Percentiles rank a stretch among this genome's conserved stretches.
These are phyloP conservation scores for Steinernema scapterisci DNA, from an alignment of 2,888 invertebrate species.

Conservation along the genomic window DNA sequence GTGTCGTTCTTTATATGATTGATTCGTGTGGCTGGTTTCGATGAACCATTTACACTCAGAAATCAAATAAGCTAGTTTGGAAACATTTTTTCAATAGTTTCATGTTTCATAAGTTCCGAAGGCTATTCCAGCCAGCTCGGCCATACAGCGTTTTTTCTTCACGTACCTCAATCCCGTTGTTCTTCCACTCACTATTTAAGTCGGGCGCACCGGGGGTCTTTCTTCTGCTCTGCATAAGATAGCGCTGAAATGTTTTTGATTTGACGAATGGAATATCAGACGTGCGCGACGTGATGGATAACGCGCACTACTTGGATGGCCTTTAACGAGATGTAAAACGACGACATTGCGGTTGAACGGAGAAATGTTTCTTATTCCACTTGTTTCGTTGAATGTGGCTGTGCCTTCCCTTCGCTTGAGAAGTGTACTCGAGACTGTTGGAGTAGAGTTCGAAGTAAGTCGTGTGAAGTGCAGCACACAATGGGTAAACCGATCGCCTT, in stretches of 20 bases:
- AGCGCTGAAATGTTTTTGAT: slow-evolving; percentile 31
- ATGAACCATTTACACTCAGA: no score
- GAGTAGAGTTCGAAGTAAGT: not conserved
- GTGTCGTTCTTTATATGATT: no score
- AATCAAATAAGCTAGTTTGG: no score
- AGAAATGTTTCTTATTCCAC: not conserved
- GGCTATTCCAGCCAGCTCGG: no score
- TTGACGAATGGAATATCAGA: slow-evolving; percentile 21
- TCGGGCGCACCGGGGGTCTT: slow-evolving; percentile 8
- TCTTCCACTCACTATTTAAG: not conserved
- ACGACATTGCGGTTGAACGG: slow-evolving; percentile 21
- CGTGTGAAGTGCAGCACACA: not conserved
- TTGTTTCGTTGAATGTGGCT: not conserved
- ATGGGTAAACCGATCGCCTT: slow-evolving; percentile 11
- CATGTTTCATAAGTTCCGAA: no score
- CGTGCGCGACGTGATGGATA: slow-evolving; percentile 31
- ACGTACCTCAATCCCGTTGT: not conserved
- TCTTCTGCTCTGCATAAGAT: slow-evolving; percentile 26
- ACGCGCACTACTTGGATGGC: slow-evolving; percentile 17
- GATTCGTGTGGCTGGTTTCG: no score
- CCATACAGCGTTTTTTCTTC: no score
- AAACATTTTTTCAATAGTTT: no score
- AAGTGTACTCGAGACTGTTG: not conserved
- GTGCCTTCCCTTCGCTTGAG: no score
- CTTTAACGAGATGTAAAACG: slow-evolving; percentile 22